phyloP scores from a whole-genome alignment of 2,888 invertebrate species.

The Arenicola marina region DNA sequence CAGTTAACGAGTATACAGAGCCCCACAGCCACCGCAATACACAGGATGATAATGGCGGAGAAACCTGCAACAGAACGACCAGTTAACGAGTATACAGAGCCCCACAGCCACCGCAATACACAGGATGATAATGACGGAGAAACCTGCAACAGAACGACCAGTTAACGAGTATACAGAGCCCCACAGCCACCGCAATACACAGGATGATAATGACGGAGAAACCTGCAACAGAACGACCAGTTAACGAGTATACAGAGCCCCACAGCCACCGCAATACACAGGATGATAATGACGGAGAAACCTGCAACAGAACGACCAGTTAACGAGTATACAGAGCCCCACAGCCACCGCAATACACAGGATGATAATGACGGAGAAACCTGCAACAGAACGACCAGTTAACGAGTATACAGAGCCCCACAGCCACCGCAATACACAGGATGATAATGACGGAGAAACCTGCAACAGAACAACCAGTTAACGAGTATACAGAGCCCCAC shows the following conservation, averaged over 20 bases:
- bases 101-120: slow-evolving; percentile 30
- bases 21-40: slow-evolving; percentile 29
- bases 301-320: slow-evolving; percentile 8
- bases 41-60: slow-evolving; percentile 26
- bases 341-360: slow-evolving; percentile 28
- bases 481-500: slow-evolving; percentile 31
- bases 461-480: background rate
- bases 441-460: slow-evolving; percentile 28
- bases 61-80: slow-evolving; percentile 11
- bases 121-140: slow-evolving; percentile 27
- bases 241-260: slow-evolving; percentile 31
- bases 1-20: no score
- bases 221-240: slow-evolving; percentile 8
- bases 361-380: slow-evolving; percentile 27
- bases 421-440: slow-evolving; percentile 25
- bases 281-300: slow-evolving; percentile 26
- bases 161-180: no score
- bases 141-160: slow-evolving; percentile 10
- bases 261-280: slow-evolving; percentile 27
- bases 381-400: slow-evolving; percentile 3
- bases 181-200: slow-evolving; percentile 28
- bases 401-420: slow-evolving; percentile 31
- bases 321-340: slow-evolving; percentile 30
- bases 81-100: no score
- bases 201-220: slow-evolving; percentile 27